Base-by-base conservation (phyloP, 2,797 vertebrate genomes). In the Gymnocypris eckloni region DNA sequence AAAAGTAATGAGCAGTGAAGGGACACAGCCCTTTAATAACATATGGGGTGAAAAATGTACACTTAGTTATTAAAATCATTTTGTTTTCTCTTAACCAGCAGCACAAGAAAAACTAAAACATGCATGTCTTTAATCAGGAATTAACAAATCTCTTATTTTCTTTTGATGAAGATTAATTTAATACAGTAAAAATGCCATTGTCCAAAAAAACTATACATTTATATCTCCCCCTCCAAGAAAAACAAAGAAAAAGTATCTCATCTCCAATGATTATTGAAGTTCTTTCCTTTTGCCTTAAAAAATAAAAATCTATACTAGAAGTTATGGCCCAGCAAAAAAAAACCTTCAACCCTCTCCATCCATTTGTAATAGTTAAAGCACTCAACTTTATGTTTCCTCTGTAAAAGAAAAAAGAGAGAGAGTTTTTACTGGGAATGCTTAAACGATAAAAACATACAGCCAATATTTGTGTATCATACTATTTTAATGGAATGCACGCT, bases 11-110 rank as follows among this genome's bases (percentile, higher is more conserved):
- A 61, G 50, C 52, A 67, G 90, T 90, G 91, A 96, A 94, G 95
- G 96, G 94, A 95, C 94, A 94, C 92, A 77, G 90, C 94, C 93
- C 96, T 97, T 97, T 97, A 97, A 97, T 97, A 96, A 96, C 95
- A 94, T 94, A 92, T 95, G 94, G 94, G 96, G 96, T 97, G 96
- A 95, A 98, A 97, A 96, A 96, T 94, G 91, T 94, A 97, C 96
- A 96, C 93, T 96, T 95, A 95, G 94, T 94, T 95, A 94, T 94
- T 95, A 95, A 96, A 96, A 95, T 95, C 91, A 94, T 92, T 84
- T 93, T 76, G 84, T 89, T 79, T 89, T 93, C 88, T 92, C 93
- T 91, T 88, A 87, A 92, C 92, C 92, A 92, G 90, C 91, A 93
- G 93, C 93, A 95, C 94, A 94, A 93, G 92, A 89, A 94, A 96